Conservation (phyloP, 1,140 invertebrate genomes). For the Calycopis cecrops region DNA sequence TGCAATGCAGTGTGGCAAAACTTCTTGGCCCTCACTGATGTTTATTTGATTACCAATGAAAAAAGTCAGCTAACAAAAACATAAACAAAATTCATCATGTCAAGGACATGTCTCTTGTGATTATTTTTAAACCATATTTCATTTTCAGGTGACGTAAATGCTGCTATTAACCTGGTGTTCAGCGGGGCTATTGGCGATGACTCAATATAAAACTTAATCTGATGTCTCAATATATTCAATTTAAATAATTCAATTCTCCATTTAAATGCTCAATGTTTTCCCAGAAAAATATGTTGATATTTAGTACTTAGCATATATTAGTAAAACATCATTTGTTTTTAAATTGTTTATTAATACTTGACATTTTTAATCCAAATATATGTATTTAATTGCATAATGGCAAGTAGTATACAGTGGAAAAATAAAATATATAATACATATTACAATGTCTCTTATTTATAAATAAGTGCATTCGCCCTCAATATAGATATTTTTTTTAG, state of each 20-base stretch:
- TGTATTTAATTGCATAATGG: slow-evolving; percentile 1
- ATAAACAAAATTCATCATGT: too few relatives aligned
- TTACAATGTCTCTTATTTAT: slow-evolving; percentile 7
- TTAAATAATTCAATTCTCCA: background rate
- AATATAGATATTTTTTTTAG: too few relatives aligned
- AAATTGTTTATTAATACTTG: slow-evolving; percentile 6
- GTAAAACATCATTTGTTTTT: slow-evolving; percentile 4
- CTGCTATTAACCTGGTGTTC: slow-evolving; percentile 68
- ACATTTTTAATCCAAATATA: slow-evolving; percentile 8
- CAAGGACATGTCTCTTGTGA: too few relatives aligned
- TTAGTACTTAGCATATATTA: background rate
- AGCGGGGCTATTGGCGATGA: slow-evolving; percentile 64
- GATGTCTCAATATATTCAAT: background rate
- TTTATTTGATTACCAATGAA: too few relatives aligned
- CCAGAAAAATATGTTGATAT: background rate
- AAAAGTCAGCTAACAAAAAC: too few relatives aligned
- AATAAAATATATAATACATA: slow-evolving; percentile 4
- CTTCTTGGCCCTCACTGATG: too few relatives aligned
- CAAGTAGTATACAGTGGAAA: slow-evolving; percentile 5
- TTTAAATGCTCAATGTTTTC: background rate
- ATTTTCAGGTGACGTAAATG: slow-evolving; percentile 65
- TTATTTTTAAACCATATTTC: too few relatives aligned
- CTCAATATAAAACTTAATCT: slow-evolving; percentile 21
- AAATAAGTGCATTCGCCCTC: too few relatives aligned
- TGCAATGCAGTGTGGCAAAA: too few relatives aligned